Conservation (phyloP, 2,888 invertebrate species). For the Linnaemya tessellans region DNA sequence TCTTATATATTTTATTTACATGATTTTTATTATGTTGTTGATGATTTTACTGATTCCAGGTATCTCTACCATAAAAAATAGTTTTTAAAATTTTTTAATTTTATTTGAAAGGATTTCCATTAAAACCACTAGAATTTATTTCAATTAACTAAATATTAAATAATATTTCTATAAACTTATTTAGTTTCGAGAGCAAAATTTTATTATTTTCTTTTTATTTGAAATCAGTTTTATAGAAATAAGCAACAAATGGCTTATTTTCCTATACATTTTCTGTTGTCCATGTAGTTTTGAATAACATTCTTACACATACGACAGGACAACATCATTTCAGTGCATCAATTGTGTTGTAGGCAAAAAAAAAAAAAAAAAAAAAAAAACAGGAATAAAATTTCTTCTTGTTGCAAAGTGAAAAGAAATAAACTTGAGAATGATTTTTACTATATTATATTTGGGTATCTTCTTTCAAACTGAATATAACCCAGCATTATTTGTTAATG, state of each 20-base stretch:
- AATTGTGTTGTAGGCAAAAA: slow-evolving; percentile 5
- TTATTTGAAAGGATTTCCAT: too few relatives aligned
- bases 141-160: too few relatives aligned
- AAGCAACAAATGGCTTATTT: slow-evolving; percentile 25
- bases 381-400: neutral
- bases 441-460: neutral
- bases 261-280: neutral
- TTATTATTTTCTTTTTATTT: neutral
- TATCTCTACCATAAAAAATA: too few relatives aligned
- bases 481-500: neutral
- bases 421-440: neutral
- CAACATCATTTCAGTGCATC: slow-evolving; percentile 25
- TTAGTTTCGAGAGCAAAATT: neutral
- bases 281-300: neutral
- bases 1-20: too few relatives aligned
- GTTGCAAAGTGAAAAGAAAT: neutral
- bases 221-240: slow-evolving; percentile 1
- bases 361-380: neutral
- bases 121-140: too few relatives aligned
- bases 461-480: slow-evolving; percentile 19
- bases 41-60: too few relatives aligned
- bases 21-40: too few relatives aligned
- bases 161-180: too few relatives aligned
- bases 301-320: slow-evolving; percentile 11
- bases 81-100: too few relatives aligned